These are phyloP conservation scores for Spheniscus humboldti DNA, from an alignment of 2,797 vertebrate species.

Conservation along the genomic window DNA sequence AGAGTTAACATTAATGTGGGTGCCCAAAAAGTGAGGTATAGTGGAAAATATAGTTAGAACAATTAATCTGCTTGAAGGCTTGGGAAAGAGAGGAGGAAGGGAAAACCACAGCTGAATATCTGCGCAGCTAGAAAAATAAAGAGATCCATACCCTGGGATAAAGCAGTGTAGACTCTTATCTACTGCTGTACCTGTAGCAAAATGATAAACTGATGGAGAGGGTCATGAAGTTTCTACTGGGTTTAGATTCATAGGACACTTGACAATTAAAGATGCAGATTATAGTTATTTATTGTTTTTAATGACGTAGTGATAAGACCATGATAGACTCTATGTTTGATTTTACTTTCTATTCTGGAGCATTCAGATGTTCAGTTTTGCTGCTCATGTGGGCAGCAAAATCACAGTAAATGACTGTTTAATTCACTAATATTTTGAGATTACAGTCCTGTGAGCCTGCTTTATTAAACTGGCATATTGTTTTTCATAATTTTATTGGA, in stretches of 20 bases:
- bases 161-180: not conserved
- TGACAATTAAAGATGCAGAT: conserved; percentile 51
- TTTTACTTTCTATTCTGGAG: conserved; percentile 32
- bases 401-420: conserved; percentile 50
- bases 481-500: conserved; percentile 55
- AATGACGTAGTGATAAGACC: conserved; percentile 39
- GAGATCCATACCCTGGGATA: not conserved
- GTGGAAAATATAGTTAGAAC: not conserved
- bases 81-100: not conserved
- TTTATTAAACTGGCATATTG: conserved; percentile 27
- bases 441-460: conserved; percentile 46
- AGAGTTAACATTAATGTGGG: not conserved
- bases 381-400: conserved; percentile 30
- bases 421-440: conserved; percentile 54
- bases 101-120: not conserved
- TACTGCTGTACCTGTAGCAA: not conserved
- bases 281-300: conserved; percentile 58
- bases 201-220: not conserved
- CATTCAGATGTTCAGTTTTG: conserved; percentile 16
- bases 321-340: conserved; percentile 25
- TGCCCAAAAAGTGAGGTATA: not conserved
- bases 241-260: not conserved
- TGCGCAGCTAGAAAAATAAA: not conserved
- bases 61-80: not conserved
- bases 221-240: not conserved